Evolutionary conservation across 2,888 invertebrate species (phyloP), one percentile per base, ranked within the genome.

Genomic region (Clivina fossor): DNA sequence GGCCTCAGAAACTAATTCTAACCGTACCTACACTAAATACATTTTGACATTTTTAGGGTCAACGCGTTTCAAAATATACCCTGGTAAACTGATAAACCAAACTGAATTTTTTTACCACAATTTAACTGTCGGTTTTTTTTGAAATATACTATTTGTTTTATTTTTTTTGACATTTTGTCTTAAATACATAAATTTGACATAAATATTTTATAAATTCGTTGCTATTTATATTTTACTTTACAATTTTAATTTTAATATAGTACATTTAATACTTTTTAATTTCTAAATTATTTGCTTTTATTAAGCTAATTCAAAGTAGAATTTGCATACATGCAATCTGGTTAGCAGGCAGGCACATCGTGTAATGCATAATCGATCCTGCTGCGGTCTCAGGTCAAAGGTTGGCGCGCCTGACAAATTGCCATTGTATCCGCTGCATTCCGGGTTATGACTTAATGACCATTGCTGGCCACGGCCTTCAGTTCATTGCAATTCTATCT

Each of bases 381-480:
- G 44, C 47, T 47, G 47, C 3, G 40, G 19, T 26, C 11, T 9
- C 9, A 19, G 48, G 48, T 48, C 48, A 18, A 9, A 37, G 48
- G 48, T 48, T 18, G 26, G 37, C 24, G 35, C 26, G 35, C 18
- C 38, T 48, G 48, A 48, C 48, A 48, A 35, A 48, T 48, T 37
- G 37, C 48, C 37, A 48, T 48, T 48, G 48, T 41, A 13, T 24
- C 44, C 48, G 24, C 37, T 13, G 24, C 22, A 41, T 20, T 41
- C 40, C 40, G 22, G 20, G 41, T 41, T 41, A 41, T 41, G 26
- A 41, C 41, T 41, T 41, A 41, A 41, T 41, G 26, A 41, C 24
- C 4, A 30, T 9, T 30, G n/a, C n/a, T 13, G n/a, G 30, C 30
- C 30, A 13, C 30, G 30, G 4, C 30, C n/a, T 13, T n/a, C n/a